A percentile compares a stretch with the other conserved stretches of the same genome.
Evolutionary conservation across 2,888 invertebrate genomes (phyloP).

Genomic region (Eremobia ochroleuca): DNA sequence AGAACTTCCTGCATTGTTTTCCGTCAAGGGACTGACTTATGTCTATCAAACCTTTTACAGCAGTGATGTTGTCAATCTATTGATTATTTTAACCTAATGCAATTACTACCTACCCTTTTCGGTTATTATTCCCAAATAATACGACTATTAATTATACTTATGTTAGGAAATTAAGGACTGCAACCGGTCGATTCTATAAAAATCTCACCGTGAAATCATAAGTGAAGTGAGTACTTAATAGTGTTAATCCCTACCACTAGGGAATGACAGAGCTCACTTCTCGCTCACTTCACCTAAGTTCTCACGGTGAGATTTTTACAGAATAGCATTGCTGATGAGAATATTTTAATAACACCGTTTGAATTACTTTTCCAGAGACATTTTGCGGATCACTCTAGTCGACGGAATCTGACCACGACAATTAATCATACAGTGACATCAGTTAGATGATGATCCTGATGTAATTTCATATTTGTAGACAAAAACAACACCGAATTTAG

Average conservation of each 20-base stretch:
- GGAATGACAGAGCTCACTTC: too few species aligned
- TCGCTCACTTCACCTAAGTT: too few species aligned
- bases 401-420: neutral
- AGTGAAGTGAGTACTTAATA: too few species aligned
- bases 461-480: constrained; percentile 11
- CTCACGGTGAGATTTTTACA: too few species aligned
- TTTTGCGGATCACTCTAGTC: neutral
- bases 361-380: neutral
- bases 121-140: neutral
- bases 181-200: too few species aligned
- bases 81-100: neutral
- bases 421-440: constrained; percentile 4
- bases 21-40: neutral
- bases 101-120: too few species aligned
- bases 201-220: too few species aligned
- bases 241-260: too few species aligned
- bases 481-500: constrained; percentile 9
- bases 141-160: neutral
- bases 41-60: neutral
- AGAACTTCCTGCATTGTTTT: neutral
- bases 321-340: too few species aligned
- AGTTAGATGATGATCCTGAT: constrained; percentile 11
- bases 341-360: neutral
- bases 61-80: neutral
- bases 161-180: neutral